Evolutionary conservation across 2,797 vertebrate genomes (phyloP), one percentile per base, ranked within the genome.

Genomic region (Perdix hodgsoniae): DNA sequence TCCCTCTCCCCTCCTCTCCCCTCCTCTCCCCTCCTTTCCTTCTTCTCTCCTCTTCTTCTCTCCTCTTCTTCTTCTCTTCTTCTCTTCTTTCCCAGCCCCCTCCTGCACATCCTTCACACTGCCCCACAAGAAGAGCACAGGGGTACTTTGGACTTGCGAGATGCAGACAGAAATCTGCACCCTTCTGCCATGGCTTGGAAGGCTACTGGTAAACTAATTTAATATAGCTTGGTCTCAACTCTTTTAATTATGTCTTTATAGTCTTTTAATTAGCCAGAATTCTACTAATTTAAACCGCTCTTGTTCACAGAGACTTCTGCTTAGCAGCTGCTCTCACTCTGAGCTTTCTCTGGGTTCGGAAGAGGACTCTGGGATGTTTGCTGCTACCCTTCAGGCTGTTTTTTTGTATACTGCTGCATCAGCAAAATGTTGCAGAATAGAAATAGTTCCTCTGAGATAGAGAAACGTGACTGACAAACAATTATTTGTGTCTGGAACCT

Each of bases 231-330:
- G 42, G 86, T 88, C 93, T 93, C 95, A 83, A 24, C 91, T 96
- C 94, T 96, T 96, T 96, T 96, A 93, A 97, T 96, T 96, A 96
- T 21, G 79, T 84, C 94, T 97, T 96, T 96, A 97, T 95, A 80
- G 94, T 79, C 94, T 97, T 97, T 97, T 97, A 96, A 97, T 97
- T 95, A 97, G 94, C 86, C 93, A 75, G 88, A 75, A 93, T 97
- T 80, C 86, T 90, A 95, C 93, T 96, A 95, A 97, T 96, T 96
- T 96, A 96, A 96, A 94, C 92, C 86, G 89, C 90, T 95, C 93
- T 71, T 93, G 74, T 91, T 96, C 2, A 0, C 67, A 87, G 79
- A 89, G 86, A 74, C 86, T 95, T 96, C 91, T 95, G 95, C 94
- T 92, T 92, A 92, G 83, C 96, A 97, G 93, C 96, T 97, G 96